A percentile compares a stretch with the other conserved stretches of the same genome.
phyloP scores from a whole-genome alignment of 2,797 vertebrate species.

The Poeciliopsis infans region DNA sequence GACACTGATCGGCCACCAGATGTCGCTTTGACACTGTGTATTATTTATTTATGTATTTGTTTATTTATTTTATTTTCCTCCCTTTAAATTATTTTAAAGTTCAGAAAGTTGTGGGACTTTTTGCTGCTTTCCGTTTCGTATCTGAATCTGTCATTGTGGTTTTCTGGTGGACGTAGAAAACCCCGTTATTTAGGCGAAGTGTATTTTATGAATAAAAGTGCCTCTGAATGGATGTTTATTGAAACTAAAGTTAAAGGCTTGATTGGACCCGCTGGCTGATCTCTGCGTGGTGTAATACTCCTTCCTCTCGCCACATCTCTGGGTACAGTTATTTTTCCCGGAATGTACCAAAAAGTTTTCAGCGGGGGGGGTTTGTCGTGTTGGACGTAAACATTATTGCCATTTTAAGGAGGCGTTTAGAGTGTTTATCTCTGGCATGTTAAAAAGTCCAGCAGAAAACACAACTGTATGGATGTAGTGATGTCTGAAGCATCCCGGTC shows the following conservation, averaged over 20 bases:
- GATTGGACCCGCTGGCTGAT: accelerated
- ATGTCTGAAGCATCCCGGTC: not conserved
- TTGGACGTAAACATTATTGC: not conserved
- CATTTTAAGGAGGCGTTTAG: accelerated
- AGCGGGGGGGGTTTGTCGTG: constrained; percentile 45
- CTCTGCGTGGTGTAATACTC: not conserved
- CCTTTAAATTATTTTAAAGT: constrained; percentile 58
- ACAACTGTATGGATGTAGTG: not conserved
- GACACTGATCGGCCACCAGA: constrained; percentile 43
- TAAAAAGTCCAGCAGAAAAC: accelerated
- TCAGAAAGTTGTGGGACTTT: constrained; percentile 9
- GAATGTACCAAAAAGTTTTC: constrained; percentile 72
- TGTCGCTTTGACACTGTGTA: constrained; percentile 40
- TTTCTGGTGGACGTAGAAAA: not conserved
- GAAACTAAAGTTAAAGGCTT: accelerated
- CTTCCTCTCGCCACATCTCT: constrained; percentile 42
- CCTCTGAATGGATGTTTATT: not conserved
- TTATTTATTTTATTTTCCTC: constrained; percentile 12
- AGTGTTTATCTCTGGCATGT: not conserved
- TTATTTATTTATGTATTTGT: too few species aligned
- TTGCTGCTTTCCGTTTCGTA: not conserved
- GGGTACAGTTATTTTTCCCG: constrained; percentile 69
- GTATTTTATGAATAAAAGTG: not conserved
- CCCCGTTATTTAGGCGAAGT: not conserved
- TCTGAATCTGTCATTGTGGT: not conserved